phyloP scores from a whole-genome alignment of 2,888 invertebrate genomes.

The Petrolisthes manimaculis region DNA sequence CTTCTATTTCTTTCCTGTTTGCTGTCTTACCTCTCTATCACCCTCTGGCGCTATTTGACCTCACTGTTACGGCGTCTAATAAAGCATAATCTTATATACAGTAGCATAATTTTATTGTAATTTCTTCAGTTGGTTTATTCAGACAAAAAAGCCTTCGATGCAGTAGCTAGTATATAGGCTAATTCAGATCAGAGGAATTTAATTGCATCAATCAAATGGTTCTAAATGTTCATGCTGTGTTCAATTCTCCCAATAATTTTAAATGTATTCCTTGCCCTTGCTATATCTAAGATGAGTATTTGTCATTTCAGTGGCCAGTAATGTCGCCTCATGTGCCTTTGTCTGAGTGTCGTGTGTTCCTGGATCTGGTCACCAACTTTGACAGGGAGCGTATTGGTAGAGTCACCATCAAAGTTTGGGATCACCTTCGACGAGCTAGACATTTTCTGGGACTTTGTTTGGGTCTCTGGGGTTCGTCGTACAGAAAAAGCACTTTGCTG shows the following conservation, averaged over 20 bases:
- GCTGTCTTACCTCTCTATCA: too few relatives aligned
- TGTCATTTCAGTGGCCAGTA: neutral
- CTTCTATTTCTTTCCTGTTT: too few relatives aligned
- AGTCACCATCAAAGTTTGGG: neutral
- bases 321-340: neutral
- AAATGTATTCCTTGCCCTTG: neutral
- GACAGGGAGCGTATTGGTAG: neutral
- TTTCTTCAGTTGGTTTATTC: too few relatives aligned
- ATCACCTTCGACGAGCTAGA: slow-evolving; percentile 3
- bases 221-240: neutral
- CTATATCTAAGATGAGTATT: neutral
- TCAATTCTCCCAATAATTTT: too few relatives aligned
- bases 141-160: too few relatives aligned
- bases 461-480: slow-evolving; percentile 8
- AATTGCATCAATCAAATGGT: neutral
- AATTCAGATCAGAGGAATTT: neutral
- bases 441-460: slow-evolving; percentile 17
- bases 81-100: too few relatives aligned
- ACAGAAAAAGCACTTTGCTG: neutral
- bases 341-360: neutral
- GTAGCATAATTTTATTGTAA: too few relatives aligned
- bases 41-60: too few relatives aligned
- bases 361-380: neutral
- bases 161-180: too few relatives aligned
- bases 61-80: too few relatives aligned